Evolutionary conservation across 2,888 invertebrate genomes (phyloP).

Genomic region (Trachelus stipa): DNA sequence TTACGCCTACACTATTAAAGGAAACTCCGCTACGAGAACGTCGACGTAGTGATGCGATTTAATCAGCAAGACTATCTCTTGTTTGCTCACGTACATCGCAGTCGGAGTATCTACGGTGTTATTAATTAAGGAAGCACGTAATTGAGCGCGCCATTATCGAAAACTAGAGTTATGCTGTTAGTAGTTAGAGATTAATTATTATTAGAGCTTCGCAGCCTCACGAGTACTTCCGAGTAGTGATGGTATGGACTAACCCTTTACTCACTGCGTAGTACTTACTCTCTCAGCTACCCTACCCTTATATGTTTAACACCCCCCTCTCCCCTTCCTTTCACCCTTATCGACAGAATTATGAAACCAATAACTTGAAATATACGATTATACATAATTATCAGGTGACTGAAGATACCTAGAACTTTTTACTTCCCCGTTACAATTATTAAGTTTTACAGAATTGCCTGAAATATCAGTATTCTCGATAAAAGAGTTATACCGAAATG

Average conservation of each 20-base stretch:
- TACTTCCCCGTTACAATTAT: not conserved
- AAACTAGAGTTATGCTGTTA: conserved; percentile 40
- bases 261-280: not conserved
- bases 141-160: conserved; percentile 41
- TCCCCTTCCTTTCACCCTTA: not conserved
- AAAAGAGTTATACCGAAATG: not conserved
- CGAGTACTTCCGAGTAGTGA: conserved; percentile 23
- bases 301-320: not conserved
- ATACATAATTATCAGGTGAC: not conserved
- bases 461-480: not conserved
- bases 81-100: conserved; percentile 9
- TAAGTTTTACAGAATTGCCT: not conserved
- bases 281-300: not conserved
- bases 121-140: conserved; percentile 42
- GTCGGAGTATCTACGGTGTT: conserved; percentile 23
- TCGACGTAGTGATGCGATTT: conserved; percentile 15
- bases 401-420: not conserved
- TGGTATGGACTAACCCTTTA: not conserved
- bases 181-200: conserved; percentile 45
- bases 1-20: not conserved
- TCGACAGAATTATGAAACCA: not conserved
- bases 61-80: conserved; percentile 14
- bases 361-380: not conserved
- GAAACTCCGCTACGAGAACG: not conserved
- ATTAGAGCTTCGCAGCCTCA: conserved; percentile 33